Conservation (phyloP, 2,797 vertebrate genomes). For the Crenuchus spilurus region DNA sequence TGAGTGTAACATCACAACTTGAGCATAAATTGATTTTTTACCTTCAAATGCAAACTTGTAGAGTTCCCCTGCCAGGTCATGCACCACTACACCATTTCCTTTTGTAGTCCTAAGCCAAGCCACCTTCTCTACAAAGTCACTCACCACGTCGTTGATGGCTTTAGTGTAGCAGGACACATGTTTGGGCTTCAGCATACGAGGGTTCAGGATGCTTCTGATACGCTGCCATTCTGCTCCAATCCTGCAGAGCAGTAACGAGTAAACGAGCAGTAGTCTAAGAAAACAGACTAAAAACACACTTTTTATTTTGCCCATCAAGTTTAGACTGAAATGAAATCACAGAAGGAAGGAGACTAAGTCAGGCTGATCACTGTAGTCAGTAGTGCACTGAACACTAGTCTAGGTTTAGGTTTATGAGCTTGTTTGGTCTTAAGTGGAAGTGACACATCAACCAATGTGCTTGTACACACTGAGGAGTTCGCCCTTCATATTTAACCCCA, state of each 20-base stretch:
- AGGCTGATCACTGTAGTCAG: not conserved
- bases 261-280: not conserved
- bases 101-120: slow-evolving; percentile 63
- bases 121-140: slow-evolving; percentile 76
- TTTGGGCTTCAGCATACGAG: slow-evolving; percentile 81
- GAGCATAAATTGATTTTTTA: slow-evolving; percentile 59
- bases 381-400: not conserved
- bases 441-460: too few species aligned
- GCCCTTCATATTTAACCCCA: too few species aligned
- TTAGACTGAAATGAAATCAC: too few species aligned
- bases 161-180: slow-evolving; percentile 74
- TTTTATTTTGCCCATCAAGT: too few species aligned
- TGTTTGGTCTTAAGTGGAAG: not conserved
- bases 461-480: too few species aligned
- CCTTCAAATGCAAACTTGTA: slow-evolving; percentile 86
- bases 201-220: slow-evolving; percentile 80
- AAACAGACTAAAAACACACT: not conserved
- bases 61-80: slow-evolving; percentile 75
- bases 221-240: slow-evolving; percentile 76
- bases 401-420: too few species aligned
- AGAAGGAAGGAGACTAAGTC: too few species aligned
- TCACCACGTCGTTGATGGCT: slow-evolving; percentile 77
- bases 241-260: slow-evolving; percentile 54
- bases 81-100: slow-evolving; percentile 68
- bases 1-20: too few species aligned